Base-by-base conservation (phyloP, 2,888 invertebrate species). In the Teinopalpus imperialis region DNA sequence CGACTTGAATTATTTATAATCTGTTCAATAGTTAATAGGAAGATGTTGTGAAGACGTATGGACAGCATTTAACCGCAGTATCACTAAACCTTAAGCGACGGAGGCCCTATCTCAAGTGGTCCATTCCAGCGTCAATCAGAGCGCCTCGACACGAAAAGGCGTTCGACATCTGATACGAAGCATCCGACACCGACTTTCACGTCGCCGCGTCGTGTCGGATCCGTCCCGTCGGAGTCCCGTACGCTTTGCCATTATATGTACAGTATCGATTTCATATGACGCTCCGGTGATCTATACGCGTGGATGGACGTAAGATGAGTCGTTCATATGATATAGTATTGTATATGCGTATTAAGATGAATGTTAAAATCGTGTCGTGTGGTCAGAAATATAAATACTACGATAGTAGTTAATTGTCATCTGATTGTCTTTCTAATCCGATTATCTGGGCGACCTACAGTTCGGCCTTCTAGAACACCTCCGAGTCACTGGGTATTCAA, bases 81-180 rank as follows among this genome's bases (percentile, higher is more conserved):
- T 35, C 16, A 9, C 21, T 43, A 36, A 21, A 29, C 16, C 14
- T 13, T 34, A 3, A 18, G 21, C 30, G 36, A 49, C 32, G 36
- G 35, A 43, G 31, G 36, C 32, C 35, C 35, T 24, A 30, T 30
- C 36, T 24, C 16, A 9, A 9, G 36, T 26, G 41, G 49, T 49
- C 56, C 53, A 56, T 58, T 57, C 52, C 53, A 45, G 49, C 49
- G 62, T 66, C 69, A 67, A 67, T 69, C 67, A 69, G 65, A 69
- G 59, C 64, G 58, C 49, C 51, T 48, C 55, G 50, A 40, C 40
- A 41, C 42, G 46, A 39, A 13, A 36, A 34, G 31, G 42, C 36
- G 42, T 31, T 34, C 41, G 63, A 56, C 42, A 69, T 53, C 48
- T 29, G 62, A 69, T 61, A 67, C 53, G 37, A 43, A 50, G 53